phyloP scores from a whole-genome alignment of 2,888 invertebrate species.

The Tipula vernalis region DNA sequence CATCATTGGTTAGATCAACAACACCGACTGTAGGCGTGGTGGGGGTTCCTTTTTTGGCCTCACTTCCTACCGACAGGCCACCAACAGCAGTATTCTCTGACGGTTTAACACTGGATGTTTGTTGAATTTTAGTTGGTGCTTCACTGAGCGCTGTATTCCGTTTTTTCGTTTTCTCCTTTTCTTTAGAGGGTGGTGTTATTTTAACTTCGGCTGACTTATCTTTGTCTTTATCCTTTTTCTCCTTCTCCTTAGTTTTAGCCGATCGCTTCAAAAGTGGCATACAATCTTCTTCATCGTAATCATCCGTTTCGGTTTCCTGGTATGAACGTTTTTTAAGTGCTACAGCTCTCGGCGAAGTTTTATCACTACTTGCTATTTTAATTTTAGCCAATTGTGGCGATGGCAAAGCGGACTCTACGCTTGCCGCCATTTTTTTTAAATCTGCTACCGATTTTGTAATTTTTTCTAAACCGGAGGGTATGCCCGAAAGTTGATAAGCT shows the following conservation, averaged over 20 bases:
- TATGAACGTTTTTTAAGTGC: conserved; percentile 33
- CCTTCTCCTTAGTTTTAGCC: conserved; percentile 19
- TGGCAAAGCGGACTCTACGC: conserved; percentile 10
- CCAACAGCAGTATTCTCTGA: conserved; percentile 62
- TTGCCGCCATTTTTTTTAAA: conserved; percentile 18
- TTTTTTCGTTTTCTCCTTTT: conserved; percentile 27
- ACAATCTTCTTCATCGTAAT: conserved; percentile 35
- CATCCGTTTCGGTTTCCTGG: conserved; percentile 26
- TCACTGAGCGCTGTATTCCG: conserved; percentile 20
- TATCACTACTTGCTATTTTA: background rate
- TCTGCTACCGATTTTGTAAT: conserved; percentile 19
- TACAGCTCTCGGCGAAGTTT: conserved; percentile 21
- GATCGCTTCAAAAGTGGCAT: conserved; percentile 37
- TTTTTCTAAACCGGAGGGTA: conserved; percentile 20
- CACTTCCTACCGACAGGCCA: conserved; percentile 51
- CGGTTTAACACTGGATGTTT: conserved; percentile 30
- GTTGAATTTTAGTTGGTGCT: background rate
- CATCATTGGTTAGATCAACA: conserved; percentile 51
- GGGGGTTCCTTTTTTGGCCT: conserved; percentile 34
- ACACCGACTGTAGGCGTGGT: conserved; percentile 23
- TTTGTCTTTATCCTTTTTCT: conserved; percentile 12
- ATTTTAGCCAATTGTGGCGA: background rate
- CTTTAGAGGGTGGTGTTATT: conserved; percentile 20
- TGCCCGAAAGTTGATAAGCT: conserved; percentile 48
- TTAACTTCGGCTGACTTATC: conserved; percentile 19